Evolutionary conservation across 23 tunicate genomes (phyloP), one percentile per base, ranked within the genome.

Genomic region (Trididemnum miniatum): DNA sequence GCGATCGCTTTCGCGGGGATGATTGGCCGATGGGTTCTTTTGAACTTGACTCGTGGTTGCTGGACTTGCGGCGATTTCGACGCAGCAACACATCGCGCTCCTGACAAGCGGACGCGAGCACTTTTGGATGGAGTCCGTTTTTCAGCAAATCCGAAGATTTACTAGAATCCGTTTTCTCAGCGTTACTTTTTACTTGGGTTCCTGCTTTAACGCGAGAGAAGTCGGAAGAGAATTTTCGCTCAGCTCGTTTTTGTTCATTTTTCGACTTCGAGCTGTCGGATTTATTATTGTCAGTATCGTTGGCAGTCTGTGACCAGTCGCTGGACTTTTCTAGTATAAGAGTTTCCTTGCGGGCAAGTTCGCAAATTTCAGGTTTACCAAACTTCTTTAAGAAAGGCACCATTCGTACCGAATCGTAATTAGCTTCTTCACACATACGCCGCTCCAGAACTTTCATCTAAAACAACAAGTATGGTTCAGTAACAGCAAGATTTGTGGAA

Each of bases 391-490:
- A 59, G 29, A 71, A 60, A 24, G 76, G 35, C 60, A 85, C 85
- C 64, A 90, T 77, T 23, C 65, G 71, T 28, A 25, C 64, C 7
- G 89, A 39, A 74, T 85, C 84, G 66, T 85, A 85, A 34, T 65
- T 32, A 1, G 69, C 27, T 36, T 75, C 80, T 27, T 80, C 82
- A 18, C 80, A 76, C 96, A 90, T 90, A 15, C 81, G 77, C 20
- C 83, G 74, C 51, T 90, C 96, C 67, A 90, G 59, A 49, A 79
- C 63, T 32, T 90, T 83, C 82, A 84, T 84, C 96, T 90, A 49
- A 27, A 64, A 34, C n/a, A n/a, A n/a, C n/a, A n/a, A n/a, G n/a
- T n/a, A n/a, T n/a, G n/a, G n/a, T n/a, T n/a, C n/a, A n/a, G n/a
- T n/a, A n/a, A n/a, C n/a, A n/a, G n/a, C n/a, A n/a, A n/a, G n/a